A percentile compares a stretch with the other conserved stretches of the same genome.
phyloP scores from a whole-genome alignment of 2,888 invertebrate genomes.

The Tipula lateralis region DNA sequence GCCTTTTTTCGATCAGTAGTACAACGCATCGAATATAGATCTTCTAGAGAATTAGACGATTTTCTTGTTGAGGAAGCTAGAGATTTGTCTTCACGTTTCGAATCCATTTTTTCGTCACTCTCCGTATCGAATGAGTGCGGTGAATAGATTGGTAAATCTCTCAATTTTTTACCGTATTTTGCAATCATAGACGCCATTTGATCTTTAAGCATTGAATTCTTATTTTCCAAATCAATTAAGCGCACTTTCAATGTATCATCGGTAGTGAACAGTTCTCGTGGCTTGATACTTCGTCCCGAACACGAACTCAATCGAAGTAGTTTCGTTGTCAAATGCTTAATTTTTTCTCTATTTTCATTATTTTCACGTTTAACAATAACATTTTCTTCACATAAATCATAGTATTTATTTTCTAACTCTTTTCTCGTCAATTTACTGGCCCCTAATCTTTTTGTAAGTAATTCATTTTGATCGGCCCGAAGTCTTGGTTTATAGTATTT shows the following conservation, averaged over 20 bases:
- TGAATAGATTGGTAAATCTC: background rate
- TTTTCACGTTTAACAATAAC: constrained; percentile 36
- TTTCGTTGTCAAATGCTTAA: constrained; percentile 36
- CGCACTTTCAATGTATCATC: constrained; percentile 2
- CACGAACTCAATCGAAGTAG: constrained; percentile 34
- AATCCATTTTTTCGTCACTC: background rate
- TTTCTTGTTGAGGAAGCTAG: background rate
- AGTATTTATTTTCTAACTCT: constrained; percentile 37
- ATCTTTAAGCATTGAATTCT: constrained; percentile 16
- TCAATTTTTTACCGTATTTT: background rate
- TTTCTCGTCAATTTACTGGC: constrained; percentile 35
- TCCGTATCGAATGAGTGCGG: background rate
- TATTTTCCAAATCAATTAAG: background rate
- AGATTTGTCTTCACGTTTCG: background rate
- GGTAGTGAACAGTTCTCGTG: background rate
- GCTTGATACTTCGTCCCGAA: background rate
- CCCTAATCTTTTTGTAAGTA: constrained; percentile 31
- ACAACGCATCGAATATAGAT: background rate
- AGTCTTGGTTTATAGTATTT: background rate
- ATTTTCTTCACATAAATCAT: constrained; percentile 36
- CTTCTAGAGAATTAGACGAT: background rate
- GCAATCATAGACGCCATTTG: background rate
- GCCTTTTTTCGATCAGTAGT: background rate
- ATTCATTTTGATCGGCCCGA: background rate
- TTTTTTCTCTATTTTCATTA: constrained; percentile 36